These are phyloP conservation scores for Corynorhinus townsendii DNA, from an alignment of 2,113 vertebrate species.

Conservation along the genomic window DNA sequence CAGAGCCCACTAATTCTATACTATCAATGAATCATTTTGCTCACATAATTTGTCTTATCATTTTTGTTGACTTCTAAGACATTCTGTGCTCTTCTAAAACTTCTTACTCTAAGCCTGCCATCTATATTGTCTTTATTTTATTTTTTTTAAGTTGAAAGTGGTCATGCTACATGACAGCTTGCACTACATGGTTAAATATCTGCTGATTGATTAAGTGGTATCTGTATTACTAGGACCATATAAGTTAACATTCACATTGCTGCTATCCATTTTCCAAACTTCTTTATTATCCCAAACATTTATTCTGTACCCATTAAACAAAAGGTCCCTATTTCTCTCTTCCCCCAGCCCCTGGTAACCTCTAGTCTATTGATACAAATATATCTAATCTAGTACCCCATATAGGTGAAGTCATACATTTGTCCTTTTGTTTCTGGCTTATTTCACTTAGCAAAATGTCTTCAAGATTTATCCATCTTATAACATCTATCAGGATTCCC, in stretches of 20 bases:
- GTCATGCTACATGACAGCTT: not conserved
- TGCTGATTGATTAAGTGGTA: not conserved
- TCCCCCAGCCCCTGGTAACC: not conserved
- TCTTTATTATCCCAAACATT: not conserved
- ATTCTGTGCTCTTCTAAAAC: not conserved
- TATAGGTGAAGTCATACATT: not conserved
- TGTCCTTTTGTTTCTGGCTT: not conserved
- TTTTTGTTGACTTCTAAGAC: not conserved
- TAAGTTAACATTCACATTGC: not conserved
- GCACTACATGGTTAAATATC: not conserved
- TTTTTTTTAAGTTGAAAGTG: slow-evolving; percentile 16
- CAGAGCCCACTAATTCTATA: not conserved
- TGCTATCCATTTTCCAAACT: not conserved
- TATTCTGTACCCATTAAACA: not conserved
- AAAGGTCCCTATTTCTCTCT: not conserved
- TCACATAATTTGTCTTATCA: not conserved
- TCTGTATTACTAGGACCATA: not conserved
- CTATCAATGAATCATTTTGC: not conserved
- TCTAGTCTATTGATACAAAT: not conserved
- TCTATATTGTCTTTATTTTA: not conserved
- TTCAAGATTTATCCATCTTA: not conserved
- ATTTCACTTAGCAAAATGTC: not conserved
- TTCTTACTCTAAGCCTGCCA: not conserved
- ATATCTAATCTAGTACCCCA: not conserved
- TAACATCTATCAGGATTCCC: not conserved